Percentiles rank a stretch among this genome's conserved stretches.
These are phyloP conservation scores for Ctenicera cuprea DNA, from an alignment of 2,888 invertebrate genomes.

Conservation along the genomic window DNA sequence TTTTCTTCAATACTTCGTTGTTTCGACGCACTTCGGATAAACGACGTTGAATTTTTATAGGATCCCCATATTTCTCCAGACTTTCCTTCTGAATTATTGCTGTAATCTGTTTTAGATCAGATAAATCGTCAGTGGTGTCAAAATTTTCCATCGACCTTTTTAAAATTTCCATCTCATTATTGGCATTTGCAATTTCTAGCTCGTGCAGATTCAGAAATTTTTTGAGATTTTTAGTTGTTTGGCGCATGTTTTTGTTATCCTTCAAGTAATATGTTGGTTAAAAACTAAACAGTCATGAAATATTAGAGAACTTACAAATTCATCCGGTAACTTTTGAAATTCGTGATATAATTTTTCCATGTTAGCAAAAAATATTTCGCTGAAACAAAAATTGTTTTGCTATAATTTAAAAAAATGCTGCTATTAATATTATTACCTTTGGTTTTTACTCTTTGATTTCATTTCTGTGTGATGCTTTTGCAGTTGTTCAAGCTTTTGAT, in stretches of 20 bases:
- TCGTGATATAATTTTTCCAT: neutral
- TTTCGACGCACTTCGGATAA: neutral
- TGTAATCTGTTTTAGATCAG: neutral
- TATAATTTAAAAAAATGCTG: neutral
- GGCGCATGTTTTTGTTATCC: neutral
- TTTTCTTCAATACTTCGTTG: neutral
- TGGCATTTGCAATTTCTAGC: neutral
- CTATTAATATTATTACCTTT: neutral
- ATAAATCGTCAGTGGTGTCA: neutral
- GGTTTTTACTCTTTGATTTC: neutral
- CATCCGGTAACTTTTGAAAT: neutral
- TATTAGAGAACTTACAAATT: conserved; percentile 17
- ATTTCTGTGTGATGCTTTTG: neutral
- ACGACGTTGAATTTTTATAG: neutral
- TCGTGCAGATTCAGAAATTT: neutral
- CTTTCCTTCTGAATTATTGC: conserved; percentile 27
- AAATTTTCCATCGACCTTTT: conserved; percentile 6
- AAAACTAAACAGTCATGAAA: neutral
- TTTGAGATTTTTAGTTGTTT: neutral
- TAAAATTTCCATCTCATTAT: conserved; percentile 16
- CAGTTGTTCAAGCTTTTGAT: conserved; percentile 19
- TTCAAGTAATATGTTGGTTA: neutral
- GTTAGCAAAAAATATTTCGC: conserved; percentile 2
- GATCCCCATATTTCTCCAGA: neutral
- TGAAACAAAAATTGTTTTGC: neutral